Base-by-base conservation (phyloP, 2,797 vertebrate genomes). In the Neosilurus hyrtlii region DNA sequence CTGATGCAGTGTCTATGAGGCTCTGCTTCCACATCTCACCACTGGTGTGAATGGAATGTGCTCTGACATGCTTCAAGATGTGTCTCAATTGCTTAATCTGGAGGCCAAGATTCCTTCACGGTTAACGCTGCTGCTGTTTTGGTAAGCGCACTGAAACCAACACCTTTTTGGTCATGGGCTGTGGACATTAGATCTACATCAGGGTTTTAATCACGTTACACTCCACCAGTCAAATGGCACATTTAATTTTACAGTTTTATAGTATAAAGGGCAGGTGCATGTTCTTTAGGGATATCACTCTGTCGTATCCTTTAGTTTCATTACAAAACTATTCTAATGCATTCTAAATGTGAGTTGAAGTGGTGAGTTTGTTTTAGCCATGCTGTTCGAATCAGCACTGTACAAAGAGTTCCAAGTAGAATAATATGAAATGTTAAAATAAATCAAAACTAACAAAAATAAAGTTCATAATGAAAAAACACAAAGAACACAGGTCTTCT, bases 31-130 rank as follows among this genome's bases (percentile, higher is more conserved):
- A 22, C 61, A 62, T 22, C 62, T 67, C 24, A 51, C 77, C 12
- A 54, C 49, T 67, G 71, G 75, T 77, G 86, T 80, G 68, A 26
- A 16, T 66, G 79, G 86, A 81, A 88, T 86, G 78, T 70, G 79
- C 79, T 75, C 18, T 51, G 26, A 68, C 87, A 86, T 88, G 85
- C 82, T 85, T 80, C 72, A 61, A 82, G 82, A 72, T 77, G 70
- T 78, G 75, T 83, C 82, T 86, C 73, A 80, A 86, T 82, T 82
- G 85, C 79, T 84, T 86, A 88, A 88, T 82, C 61, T 76, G 56
- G 62, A 12, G 14, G 74, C 76, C 61, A 10, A 80, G 75, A 85
- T 82, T 82, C 83, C 63, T 70, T 51, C 30, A 79, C n/a, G 22
- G 61, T 78, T 83, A 37, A 76, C 71, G 78, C 75, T 22, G 75